A percentile compares a stretch with the other conserved stretches of the same genome.
These are phyloP conservation scores for Myotis vivesi DNA, from an alignment of 2,797 vertebrate species.

Conservation along the genomic window DNA sequence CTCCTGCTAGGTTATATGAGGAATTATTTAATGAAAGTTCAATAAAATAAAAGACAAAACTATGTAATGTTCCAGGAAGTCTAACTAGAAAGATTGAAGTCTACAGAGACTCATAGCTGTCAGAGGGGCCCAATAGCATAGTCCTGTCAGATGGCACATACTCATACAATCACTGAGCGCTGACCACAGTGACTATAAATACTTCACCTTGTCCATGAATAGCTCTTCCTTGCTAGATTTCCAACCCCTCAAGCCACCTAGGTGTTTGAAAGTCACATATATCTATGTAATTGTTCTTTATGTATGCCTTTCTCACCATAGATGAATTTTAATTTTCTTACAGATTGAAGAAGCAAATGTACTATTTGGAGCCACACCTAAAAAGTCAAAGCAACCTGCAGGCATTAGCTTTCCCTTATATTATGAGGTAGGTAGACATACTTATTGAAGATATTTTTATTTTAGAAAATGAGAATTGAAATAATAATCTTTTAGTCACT, in stretches of 20 bases:
- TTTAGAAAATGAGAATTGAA: not conserved
- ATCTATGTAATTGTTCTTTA: not conserved
- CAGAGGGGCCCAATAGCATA: not conserved
- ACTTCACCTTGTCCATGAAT: no score
- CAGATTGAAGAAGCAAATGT: slow-evolving; percentile 80
- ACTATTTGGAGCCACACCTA: not conserved
- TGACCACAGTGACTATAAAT: not conserved
- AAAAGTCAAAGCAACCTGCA: slow-evolving; percentile 79
- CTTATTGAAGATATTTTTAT: not conserved
- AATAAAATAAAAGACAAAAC: not conserved
- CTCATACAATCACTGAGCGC: rapidly evolving
- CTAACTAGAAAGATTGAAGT: not conserved
- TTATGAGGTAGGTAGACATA: slow-evolving; percentile 82
- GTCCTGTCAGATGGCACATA: not conserved
- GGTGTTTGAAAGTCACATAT: not conserved
- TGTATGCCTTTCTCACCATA: not conserved
- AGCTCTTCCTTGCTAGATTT: not conserved
- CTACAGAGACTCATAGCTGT: not conserved
- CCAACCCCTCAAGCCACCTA: not conserved
- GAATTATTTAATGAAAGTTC: slow-evolving; percentile 2
- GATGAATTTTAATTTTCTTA: slow-evolving; percentile 68
- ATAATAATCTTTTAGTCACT: not conserved
- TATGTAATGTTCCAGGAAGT: not conserved
- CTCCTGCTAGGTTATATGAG: not conserved
- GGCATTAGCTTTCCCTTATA: slow-evolving; percentile 68